Conservation (phyloP, 2,888 invertebrate species). For the Caradrina kadenii region DNA sequence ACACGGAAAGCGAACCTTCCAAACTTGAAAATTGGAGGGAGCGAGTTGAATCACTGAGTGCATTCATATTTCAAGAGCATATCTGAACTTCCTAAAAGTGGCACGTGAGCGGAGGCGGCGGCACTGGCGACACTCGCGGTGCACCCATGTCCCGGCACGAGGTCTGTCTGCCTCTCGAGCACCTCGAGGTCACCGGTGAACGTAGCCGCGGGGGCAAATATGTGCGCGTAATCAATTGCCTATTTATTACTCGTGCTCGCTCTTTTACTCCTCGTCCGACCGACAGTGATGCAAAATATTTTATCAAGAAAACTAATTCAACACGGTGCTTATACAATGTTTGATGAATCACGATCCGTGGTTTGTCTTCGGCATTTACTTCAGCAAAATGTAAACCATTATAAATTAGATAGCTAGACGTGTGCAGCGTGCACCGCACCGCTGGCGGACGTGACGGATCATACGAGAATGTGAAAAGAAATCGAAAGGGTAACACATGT, state of each 20-base stretch:
- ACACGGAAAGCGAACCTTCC: slow-evolving; percentile 38
- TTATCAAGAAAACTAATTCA: slow-evolving; percentile 50
- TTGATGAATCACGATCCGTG: slow-evolving; percentile 32
- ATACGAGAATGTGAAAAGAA: slow-evolving; percentile 49
- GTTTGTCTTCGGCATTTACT: slow-evolving; percentile 32
- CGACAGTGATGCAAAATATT: slow-evolving; percentile 49
- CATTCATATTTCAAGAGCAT: slow-evolving; percentile 67
- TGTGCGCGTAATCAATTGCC: slow-evolving; percentile 75
- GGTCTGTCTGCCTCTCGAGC: slow-evolving; percentile 77
- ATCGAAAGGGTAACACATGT: slow-evolving; percentile 51
- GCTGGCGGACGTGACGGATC: slow-evolving; percentile 40
- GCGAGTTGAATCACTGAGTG: slow-evolving; percentile 30
- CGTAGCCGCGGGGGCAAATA: slow-evolving; percentile 77
- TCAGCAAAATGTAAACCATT: slow-evolving; percentile 13
- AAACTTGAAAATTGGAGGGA: slow-evolving; percentile 25
- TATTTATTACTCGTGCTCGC: slow-evolving; percentile 63
- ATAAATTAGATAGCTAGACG: slow-evolving; percentile 17
- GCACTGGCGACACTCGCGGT: slow-evolving; percentile 30
- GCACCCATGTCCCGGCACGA: slow-evolving; percentile 79
- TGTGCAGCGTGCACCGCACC: slow-evolving; percentile 23
- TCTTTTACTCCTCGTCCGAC: slow-evolving; percentile 55
- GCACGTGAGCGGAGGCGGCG: slow-evolving; percentile 58
- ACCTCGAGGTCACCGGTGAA: slow-evolving; percentile 86
- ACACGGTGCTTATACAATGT: slow-evolving; percentile 24
- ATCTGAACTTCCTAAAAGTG: slow-evolving; percentile 65